These are phyloP conservation scores for Tridacna crocea DNA, from an alignment of 2,888 invertebrate genomes.

Conservation along the genomic window DNA sequence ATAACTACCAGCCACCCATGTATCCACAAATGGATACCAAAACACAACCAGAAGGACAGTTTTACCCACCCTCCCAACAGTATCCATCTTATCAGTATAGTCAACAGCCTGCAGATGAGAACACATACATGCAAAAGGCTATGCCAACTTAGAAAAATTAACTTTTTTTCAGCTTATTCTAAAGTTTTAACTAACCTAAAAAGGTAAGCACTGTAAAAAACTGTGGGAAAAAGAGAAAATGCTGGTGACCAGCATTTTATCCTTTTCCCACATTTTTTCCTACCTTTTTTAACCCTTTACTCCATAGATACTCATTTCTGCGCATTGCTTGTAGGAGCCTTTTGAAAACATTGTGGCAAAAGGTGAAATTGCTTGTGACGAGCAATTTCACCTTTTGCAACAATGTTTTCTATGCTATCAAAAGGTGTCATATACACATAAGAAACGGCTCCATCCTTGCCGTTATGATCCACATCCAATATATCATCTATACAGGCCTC, in stretches of 20 bases:
- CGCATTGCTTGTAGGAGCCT: too few species aligned
- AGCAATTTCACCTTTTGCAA: too few species aligned
- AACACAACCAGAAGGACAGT: conserved; percentile 8
- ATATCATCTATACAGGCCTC: background rate
- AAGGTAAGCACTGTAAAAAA: background rate
- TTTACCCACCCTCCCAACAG: conserved; percentile 5
- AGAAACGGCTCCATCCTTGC: too few species aligned
- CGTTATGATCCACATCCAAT: too few species aligned
- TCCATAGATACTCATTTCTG: too few species aligned
- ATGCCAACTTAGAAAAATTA: conserved; percentile 5
- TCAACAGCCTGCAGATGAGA: background rate
- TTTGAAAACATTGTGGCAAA: too few species aligned
- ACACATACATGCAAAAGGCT: background rate
- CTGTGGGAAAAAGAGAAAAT: background rate
- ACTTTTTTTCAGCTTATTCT: too few species aligned
- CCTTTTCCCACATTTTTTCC: background rate
- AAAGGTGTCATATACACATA: too few species aligned
- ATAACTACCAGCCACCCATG: conserved; percentile 15
- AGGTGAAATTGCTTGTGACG: too few species aligned
- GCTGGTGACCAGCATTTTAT: background rate
- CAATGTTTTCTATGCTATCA: too few species aligned
- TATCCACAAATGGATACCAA: conserved; percentile 3
- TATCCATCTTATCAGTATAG: conserved; percentile 5
- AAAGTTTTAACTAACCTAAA: too few species aligned
- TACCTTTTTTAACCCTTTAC: too few species aligned